Conservation (phyloP, 2,113 vertebrate genomes). For the Urocolius indicus region DNA sequence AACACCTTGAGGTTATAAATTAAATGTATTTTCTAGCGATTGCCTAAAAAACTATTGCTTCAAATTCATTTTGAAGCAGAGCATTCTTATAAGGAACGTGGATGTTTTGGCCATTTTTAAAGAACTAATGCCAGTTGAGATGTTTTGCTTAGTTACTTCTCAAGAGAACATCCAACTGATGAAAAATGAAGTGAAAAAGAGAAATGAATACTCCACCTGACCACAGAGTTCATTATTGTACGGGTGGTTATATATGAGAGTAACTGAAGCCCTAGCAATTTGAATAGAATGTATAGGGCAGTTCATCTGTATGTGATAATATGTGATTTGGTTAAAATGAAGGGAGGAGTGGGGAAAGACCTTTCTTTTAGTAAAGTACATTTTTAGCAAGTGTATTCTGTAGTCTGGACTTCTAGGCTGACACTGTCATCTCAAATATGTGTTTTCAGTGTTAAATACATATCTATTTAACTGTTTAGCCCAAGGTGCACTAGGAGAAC, state of each 20-base stretch:
- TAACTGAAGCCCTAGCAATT: background rate
- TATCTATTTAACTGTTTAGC: background rate
- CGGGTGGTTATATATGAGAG: background rate
- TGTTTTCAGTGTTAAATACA: accelerated
- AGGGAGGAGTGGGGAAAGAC: accelerated
- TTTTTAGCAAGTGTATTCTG: background rate
- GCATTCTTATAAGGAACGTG: background rate
- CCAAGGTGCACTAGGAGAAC: accelerated
- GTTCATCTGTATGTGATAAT: accelerated
- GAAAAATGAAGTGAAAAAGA: background rate
- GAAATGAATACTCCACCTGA: background rate
- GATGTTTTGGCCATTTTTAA: background rate
- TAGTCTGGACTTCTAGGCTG: background rate
- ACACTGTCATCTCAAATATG: accelerated
- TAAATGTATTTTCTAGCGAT: background rate
- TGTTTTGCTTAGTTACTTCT: background rate
- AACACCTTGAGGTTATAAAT: background rate
- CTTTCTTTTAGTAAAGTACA: background rate
- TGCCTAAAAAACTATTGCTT: background rate
- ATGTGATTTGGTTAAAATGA: background rate
- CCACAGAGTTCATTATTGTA: background rate
- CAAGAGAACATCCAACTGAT: background rate
- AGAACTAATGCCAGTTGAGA: background rate
- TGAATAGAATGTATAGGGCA: accelerated
- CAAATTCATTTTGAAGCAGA: background rate